A percentile compares a stretch with the other conserved stretches of the same genome.
Conservation (phyloP, 2,113 vertebrate genomes). For the Dendrocopos noguchii region DNA sequence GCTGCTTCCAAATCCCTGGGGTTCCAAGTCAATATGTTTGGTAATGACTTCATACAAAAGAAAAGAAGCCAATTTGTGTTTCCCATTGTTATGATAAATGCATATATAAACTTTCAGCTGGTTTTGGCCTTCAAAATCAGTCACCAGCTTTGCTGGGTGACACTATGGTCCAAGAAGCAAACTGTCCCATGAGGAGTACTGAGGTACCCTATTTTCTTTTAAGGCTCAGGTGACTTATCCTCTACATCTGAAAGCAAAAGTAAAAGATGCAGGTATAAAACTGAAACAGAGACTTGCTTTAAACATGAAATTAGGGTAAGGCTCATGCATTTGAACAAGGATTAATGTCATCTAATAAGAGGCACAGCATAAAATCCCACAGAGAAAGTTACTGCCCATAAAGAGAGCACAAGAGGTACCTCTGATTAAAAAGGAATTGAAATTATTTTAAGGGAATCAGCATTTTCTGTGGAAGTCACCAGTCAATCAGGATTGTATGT, state of each 20-base stretch:
- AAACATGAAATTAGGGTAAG: not conserved
- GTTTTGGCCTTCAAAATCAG: slow-evolving; percentile 52
- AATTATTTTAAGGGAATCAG: not conserved
- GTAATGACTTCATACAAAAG: slow-evolving; percentile 80
- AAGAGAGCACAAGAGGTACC: not conserved
- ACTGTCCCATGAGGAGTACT: not conserved
- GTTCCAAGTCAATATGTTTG: slow-evolving; percentile 79
- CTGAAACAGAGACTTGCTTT: not conserved
- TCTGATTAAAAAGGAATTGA: not conserved
- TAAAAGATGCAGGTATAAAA: not conserved
- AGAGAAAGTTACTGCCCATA: not conserved
- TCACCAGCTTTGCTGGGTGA: not conserved
- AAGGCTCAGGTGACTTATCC: not conserved
- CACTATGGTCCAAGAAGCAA: not conserved
- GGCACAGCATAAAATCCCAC: not conserved
- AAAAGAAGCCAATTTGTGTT: slow-evolving; percentile 71
- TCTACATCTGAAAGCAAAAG: not conserved
- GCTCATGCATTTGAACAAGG: not conserved
- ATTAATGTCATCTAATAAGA: not conserved
- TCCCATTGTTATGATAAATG: slow-evolving; percentile 76
- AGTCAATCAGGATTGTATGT: not conserved
- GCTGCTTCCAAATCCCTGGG: slow-evolving; percentile 74
- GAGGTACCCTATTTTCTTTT: not conserved
- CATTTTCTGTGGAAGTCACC: not conserved
- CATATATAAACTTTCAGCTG: slow-evolving; percentile 71